Evolutionary conservation across 1,140 invertebrate species (phyloP).

Genomic region (Tribolium madens): DNA sequence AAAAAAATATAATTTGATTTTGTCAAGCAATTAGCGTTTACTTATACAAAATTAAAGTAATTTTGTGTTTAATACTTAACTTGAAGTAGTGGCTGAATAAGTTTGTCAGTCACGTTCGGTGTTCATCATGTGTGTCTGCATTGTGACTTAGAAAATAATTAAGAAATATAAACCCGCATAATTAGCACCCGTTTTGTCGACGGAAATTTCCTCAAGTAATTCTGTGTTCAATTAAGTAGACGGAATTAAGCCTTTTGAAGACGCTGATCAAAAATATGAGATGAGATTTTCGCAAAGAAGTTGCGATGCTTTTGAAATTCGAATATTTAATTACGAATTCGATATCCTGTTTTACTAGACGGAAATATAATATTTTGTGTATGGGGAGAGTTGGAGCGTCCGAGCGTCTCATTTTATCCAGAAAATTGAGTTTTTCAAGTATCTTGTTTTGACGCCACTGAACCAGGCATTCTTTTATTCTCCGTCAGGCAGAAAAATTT

Average conservation of each 20-base stretch:
- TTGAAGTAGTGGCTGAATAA: not conserved
- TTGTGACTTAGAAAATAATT: too few relatives aligned
- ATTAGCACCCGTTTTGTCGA: not conserved
- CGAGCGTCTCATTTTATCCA: not conserved
- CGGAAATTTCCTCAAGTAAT: not conserved
- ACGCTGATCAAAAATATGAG: slow-evolving; percentile 13
- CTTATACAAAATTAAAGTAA: not conserved
- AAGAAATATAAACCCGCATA: not conserved
- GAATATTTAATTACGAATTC: slow-evolving; percentile 30
- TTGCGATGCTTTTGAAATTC: not conserved
- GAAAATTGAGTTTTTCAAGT: slow-evolving; percentile 19
- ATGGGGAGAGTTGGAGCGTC: not conserved
- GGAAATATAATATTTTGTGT: not conserved
- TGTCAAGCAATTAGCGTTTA: not conserved
- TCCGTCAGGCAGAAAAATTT: not conserved
- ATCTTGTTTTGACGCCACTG: slow-evolving; percentile 19
- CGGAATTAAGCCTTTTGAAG: slow-evolving; percentile 23
- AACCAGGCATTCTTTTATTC: slow-evolving; percentile 1
- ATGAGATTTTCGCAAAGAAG: not conserved
- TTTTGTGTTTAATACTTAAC: not conserved
- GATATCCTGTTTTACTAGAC: slow-evolving; percentile 12
- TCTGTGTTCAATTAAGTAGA: slow-evolving; percentile 8
- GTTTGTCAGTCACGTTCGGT: not conserved
- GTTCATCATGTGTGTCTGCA: not conserved
- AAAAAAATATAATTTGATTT: not conserved